These are phyloP conservation scores for Carapus acus DNA, from an alignment of 2,797 vertebrate genomes.

Conservation along the genomic window DNA sequence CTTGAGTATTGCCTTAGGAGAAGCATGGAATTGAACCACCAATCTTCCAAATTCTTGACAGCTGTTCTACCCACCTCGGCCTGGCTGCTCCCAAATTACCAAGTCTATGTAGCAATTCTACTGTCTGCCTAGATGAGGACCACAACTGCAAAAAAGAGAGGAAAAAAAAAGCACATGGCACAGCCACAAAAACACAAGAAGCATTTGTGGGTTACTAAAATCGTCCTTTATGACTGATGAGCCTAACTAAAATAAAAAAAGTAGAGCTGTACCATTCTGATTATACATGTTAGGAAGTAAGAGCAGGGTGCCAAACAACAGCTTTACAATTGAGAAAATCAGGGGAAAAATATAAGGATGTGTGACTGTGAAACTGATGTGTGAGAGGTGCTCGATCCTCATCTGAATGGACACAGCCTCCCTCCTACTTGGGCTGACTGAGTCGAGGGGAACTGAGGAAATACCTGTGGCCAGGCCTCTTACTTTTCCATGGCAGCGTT, in stretches of 20 bases:
- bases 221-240: background rate
- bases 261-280: conserved; percentile 8
- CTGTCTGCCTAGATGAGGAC: background rate
- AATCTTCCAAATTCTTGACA: too few relatives aligned
- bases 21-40: too few relatives aligned
- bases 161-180: too few relatives aligned
- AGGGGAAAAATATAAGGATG: conserved; percentile 16
- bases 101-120: too few relatives aligned
- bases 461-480: conserved; percentile 57
- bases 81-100: too few relatives aligned
- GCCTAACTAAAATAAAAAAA: too few relatives aligned
- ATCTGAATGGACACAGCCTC: conserved; percentile 21
- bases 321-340: conserved; percentile 8
- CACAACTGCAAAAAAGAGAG: too few relatives aligned
- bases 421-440: conserved; percentile 37
- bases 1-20: too few relatives aligned
- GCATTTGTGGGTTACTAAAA: background rate
- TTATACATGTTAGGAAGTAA: conserved; percentile 9
- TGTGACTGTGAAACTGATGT: conserved; percentile 42
- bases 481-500: conserved; percentile 62
- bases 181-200: background rate
- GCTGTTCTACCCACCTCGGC: too few relatives aligned
- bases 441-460: conserved; percentile 47
- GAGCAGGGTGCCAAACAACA: conserved; percentile 8
- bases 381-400: conserved; percentile 37